Evolutionary conservation across 2,888 invertebrate genomes (phyloP).

Genomic region (Yponomeuta cagnagella): DNA sequence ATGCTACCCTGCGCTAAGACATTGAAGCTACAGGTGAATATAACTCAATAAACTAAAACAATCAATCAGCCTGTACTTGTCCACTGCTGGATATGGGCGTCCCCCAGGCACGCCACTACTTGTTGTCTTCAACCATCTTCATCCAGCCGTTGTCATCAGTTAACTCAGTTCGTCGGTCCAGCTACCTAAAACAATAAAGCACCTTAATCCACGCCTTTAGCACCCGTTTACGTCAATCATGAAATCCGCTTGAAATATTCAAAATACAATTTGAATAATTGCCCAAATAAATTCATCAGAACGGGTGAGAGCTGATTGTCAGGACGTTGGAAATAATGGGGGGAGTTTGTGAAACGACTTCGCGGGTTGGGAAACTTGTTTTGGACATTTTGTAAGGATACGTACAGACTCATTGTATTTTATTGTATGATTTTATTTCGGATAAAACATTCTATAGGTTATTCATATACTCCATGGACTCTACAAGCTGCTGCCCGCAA

Average conservation of each 20-base stretch:
- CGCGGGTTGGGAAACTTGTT: not conserved
- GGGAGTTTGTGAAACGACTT: not conserved
- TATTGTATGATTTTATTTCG: too few relatives aligned
- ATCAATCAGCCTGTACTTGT: too few relatives aligned
- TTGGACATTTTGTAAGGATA: not conserved
- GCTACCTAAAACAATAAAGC: not conserved
- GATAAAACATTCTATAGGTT: too few relatives aligned
- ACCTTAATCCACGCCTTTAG: not conserved
- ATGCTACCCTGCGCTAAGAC: too few relatives aligned
- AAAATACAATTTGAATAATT: slow-evolving; percentile 11
- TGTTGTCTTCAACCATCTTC: too few relatives aligned
- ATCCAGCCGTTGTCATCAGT: too few relatives aligned
- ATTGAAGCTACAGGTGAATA: too few relatives aligned
- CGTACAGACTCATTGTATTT: not conserved
- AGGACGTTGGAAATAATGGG: slow-evolving; percentile 1
- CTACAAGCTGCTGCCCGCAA: too few relatives aligned
- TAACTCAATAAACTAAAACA: too few relatives aligned
- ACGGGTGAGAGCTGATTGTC: not conserved
- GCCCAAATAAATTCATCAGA: slow-evolving; percentile 8
- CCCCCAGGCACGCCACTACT: too few relatives aligned
- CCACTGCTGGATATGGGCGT: too few relatives aligned
- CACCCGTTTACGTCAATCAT: not conserved
- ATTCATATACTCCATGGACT: not conserved
- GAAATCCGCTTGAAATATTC: not conserved
- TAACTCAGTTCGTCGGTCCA: too few relatives aligned